phyloP scores from a whole-genome alignment of 2,797 vertebrate genomes.

The Gymnocypris eckloni region DNA sequence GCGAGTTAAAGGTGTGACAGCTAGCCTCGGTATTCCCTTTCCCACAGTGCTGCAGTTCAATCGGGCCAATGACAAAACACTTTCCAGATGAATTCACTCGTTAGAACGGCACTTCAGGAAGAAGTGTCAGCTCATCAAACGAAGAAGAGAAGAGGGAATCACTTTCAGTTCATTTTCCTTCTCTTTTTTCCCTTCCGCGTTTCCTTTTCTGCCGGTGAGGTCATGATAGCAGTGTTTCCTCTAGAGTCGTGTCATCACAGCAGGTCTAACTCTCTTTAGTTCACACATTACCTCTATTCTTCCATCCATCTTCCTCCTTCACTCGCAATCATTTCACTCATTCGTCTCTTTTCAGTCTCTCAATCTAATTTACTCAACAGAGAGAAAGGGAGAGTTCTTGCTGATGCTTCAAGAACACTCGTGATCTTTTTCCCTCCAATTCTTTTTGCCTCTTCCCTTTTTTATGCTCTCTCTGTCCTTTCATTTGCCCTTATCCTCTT shows the following conservation, averaged over 20 bases:
- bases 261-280: slow-evolving; percentile 34
- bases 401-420: slow-evolving; percentile 37
- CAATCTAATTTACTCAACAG: slow-evolving; percentile 26
- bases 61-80: not conserved
- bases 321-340: slow-evolving; percentile 7
- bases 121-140: slow-evolving; percentile 44
- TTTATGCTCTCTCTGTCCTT: slow-evolving; percentile 36
- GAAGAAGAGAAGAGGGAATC: slow-evolving; percentile 18
- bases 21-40: not conserved
- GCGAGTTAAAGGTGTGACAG: not conserved
- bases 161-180: slow-evolving; percentile 13
- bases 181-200: not conserved
- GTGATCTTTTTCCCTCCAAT: not conserved
- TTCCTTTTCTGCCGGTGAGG: slow-evolving; percentile 35
- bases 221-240: slow-evolving; percentile 38
- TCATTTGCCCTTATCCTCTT: slow-evolving; percentile 38
- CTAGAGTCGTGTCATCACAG: slow-evolving; percentile 35
- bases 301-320: slow-evolving; percentile 31
- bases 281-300: slow-evolving; percentile 36
- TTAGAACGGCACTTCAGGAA: slow-evolving; percentile 29
- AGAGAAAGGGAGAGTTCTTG: slow-evolving; percentile 25
- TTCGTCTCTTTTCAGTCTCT: slow-evolving; percentile 16
- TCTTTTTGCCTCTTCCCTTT: not conserved
- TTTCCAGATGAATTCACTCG: slow-evolving; percentile 29
- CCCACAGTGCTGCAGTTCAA: slow-evolving; percentile 14